Percentiles rank a stretch among this genome's conserved stretches.
These are phyloP conservation scores for Bagarius yarrelli DNA, from an alignment of 2,113 vertebrate species.

Conservation along the genomic window DNA sequence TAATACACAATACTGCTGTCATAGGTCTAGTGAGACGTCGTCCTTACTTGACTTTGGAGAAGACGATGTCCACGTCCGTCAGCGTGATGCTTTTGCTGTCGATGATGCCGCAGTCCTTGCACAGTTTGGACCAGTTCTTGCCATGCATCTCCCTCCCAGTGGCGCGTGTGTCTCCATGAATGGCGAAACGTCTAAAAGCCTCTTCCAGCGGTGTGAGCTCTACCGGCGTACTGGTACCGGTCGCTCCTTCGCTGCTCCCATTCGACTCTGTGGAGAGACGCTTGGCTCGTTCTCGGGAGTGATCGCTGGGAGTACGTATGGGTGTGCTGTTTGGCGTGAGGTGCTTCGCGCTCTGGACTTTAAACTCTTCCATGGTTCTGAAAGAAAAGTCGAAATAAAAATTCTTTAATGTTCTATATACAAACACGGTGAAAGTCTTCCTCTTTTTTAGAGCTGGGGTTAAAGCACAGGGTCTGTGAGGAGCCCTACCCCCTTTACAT, in stretches of 20 bases:
- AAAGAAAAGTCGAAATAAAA: conserved; percentile 29
- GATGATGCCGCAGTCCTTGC: conserved; percentile 90
- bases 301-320: conserved; percentile 65
- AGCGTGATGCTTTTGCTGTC: conserved; percentile 88
- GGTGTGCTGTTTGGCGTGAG: conserved; percentile 60
- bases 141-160: conserved; percentile 91
- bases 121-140: conserved; percentile 97
- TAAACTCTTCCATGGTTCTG: conserved; percentile 73
- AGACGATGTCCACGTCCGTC: conserved; percentile 96
- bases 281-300: conserved; percentile 71
- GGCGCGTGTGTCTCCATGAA: conserved; percentile 90
- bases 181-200: conserved; percentile 86
- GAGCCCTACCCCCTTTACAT: too few relatives aligned
- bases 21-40: not conserved
- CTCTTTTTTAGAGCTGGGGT: not conserved
- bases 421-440: not conserved
- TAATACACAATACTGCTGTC: not conserved
- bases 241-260: conserved; percentile 75
- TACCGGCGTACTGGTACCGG: conserved; percentile 70
- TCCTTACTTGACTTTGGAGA: conserved; percentile 97
- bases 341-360: conserved; percentile 75
- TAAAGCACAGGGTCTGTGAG: not conserved
- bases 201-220: conserved; percentile 89
- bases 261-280: conserved; percentile 78
- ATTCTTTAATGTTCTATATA: not conserved